These are phyloP conservation scores for Erebia palarica DNA, from an alignment of 2,888 invertebrate species.

Conservation along the genomic window DNA sequence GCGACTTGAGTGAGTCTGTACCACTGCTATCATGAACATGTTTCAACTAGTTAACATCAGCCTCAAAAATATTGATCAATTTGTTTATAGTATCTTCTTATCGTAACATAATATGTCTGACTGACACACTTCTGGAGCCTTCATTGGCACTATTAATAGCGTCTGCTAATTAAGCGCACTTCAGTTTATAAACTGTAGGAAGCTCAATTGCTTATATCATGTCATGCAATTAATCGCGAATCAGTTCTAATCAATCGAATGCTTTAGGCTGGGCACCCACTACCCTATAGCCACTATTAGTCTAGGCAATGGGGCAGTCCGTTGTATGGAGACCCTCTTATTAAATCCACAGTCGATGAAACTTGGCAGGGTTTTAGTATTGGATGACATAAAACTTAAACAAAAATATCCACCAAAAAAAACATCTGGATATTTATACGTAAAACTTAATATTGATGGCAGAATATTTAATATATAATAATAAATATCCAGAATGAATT, in stretches of 20 bases:
- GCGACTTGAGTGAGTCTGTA: too few relatives aligned
- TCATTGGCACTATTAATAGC: constrained; percentile 38
- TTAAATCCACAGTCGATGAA: too few relatives aligned
- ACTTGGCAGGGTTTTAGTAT: too few relatives aligned
- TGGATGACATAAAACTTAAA: too few relatives aligned
- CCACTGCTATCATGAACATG: too few relatives aligned
- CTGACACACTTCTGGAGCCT: constrained; percentile 30
- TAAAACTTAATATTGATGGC: too few relatives aligned
- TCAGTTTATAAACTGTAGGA: constrained; percentile 29
- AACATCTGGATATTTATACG: too few relatives aligned
- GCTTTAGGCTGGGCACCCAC: background rate
- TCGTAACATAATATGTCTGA: constrained; percentile 20
- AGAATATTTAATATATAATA: too few relatives aligned
- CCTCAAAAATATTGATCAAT: background rate
- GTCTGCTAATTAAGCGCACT: constrained; percentile 35
- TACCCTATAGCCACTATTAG: background rate
- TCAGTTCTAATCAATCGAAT: constrained; percentile 39
- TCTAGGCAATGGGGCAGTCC: too few relatives aligned
- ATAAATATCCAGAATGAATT: too few relatives aligned
- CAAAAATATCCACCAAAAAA: too few relatives aligned
- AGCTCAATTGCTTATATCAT: constrained; percentile 31
- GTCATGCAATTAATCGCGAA: constrained; percentile 38
- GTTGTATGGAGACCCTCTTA: too few relatives aligned
- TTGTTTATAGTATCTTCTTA: constrained; percentile 18
- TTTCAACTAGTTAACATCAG: background rate